A percentile compares a stretch with the other conserved stretches of the same genome.
Conservation (phyloP, 2,888 invertebrate species). For the Ophonus ardosiacus region DNA sequence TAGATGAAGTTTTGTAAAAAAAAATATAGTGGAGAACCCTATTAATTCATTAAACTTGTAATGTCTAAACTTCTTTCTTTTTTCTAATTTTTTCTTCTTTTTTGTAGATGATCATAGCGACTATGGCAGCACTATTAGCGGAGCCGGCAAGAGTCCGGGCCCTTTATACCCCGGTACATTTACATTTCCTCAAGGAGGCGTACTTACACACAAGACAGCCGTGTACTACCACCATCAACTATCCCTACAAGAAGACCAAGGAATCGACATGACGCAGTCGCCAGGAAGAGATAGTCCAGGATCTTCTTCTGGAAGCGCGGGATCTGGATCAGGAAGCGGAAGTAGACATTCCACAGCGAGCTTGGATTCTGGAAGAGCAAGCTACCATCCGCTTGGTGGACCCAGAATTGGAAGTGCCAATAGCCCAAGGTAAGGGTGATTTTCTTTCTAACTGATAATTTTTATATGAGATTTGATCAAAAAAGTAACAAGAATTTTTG, state of each 20-base stretch:
- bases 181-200: conserved; percentile 77
- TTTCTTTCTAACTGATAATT: too few relatives aligned
- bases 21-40: too few relatives aligned
- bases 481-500: too few relatives aligned
- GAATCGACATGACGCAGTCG: conserved; percentile 92
- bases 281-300: conserved; percentile 96
- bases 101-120: conserved; percentile 83
- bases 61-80: too few relatives aligned
- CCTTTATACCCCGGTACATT: conserved; percentile 80
- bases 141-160: conserved; percentile 83
- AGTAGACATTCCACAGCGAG: conserved; percentile 94
- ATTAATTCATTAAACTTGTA: too few relatives aligned
- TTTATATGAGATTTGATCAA: too few relatives aligned
- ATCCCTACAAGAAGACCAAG: conserved; percentile 91
- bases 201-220: conserved; percentile 86
- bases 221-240: conserved; percentile 90
- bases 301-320: conserved; percentile 91
- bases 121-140: conserved; percentile 81
- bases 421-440: conserved; percentile 83
- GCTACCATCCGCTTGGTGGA: conserved; percentile 80
- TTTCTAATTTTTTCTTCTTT: neutral
- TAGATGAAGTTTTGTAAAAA: too few relatives aligned
- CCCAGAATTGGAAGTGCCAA: conserved; percentile 77
- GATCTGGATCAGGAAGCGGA: conserved; percentile 91
- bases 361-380: conserved; percentile 94